Evolutionary conservation across 2,113 vertebrate genomes (phyloP).

Genomic region (Poeciliopsis prolifica): DNA sequence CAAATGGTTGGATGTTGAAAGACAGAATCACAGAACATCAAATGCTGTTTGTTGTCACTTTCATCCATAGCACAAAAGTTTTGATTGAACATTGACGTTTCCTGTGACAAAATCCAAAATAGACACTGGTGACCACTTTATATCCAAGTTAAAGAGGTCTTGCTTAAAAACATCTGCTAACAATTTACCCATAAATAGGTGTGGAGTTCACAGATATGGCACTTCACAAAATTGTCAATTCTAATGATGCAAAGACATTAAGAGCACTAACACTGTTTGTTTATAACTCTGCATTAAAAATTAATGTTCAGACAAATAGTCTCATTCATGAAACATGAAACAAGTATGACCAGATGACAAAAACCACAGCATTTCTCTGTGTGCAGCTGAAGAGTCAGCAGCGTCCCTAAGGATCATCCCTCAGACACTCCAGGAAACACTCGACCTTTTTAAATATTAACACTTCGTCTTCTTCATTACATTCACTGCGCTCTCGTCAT

Average conservation of each 20-base stretch:
- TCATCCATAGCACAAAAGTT: constrained; percentile 6
- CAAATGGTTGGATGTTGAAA: constrained; percentile 53
- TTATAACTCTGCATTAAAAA: constrained; percentile 55
- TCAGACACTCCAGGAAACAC: constrained; percentile 53
- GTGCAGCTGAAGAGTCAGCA: constrained; percentile 20
- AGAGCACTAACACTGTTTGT: constrained; percentile 22
- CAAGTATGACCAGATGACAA: constrained; percentile 15
- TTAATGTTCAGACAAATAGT: constrained; percentile 38
- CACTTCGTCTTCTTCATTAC: constrained; percentile 26
- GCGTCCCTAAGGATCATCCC: constrained; percentile 44
- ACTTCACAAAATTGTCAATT: background rate
- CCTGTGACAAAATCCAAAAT: background rate
- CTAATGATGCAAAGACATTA: background rate
- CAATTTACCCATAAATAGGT: background rate
- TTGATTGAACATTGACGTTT: constrained; percentile 3
- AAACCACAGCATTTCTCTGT: constrained; percentile 15
- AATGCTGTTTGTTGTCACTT: background rate
- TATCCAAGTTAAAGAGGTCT: background rate
- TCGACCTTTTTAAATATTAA: constrained; percentile 67
- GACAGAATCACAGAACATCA: constrained; percentile 15
- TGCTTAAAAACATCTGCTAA: background rate
- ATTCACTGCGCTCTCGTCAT: constrained; percentile 6
- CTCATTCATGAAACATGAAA: constrained; percentile 15
- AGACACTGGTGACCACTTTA: background rate
- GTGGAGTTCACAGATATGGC: background rate